Evolutionary conservation across 2,888 invertebrate genomes (phyloP).

Genomic region (Parochlus steinenii): DNA sequence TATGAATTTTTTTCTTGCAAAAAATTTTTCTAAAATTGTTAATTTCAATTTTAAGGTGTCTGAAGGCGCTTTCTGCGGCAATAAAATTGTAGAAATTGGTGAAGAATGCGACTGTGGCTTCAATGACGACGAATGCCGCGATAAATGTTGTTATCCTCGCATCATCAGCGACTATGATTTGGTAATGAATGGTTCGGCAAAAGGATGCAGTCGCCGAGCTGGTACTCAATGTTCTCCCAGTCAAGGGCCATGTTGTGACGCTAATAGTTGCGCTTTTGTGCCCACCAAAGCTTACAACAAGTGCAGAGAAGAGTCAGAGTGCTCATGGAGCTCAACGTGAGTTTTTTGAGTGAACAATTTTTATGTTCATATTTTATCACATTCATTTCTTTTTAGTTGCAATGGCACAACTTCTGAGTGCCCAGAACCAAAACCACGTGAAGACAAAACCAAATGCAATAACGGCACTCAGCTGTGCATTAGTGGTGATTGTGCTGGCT

Average conservation of each 20-base stretch:
- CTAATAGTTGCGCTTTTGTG: slow-evolving; percentile 62
- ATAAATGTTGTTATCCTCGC: slow-evolving; percentile 87
- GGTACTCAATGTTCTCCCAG: slow-evolving; percentile 76
- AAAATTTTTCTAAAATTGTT: no score
- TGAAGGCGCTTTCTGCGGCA: slow-evolving; percentile 94
- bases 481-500: slow-evolving; percentile 82
- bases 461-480: slow-evolving; percentile 79
- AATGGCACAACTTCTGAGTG: slow-evolving; percentile 75
- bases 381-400: no score
- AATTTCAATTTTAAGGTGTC: no score
- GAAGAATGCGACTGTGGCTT: slow-evolving; percentile 98
- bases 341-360: no score
- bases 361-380: no score
- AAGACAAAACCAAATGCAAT: slow-evolving; percentile 89
- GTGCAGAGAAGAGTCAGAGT: slow-evolving; percentile 75
- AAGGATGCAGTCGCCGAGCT: slow-evolving; percentile 61
- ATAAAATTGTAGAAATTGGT: slow-evolving; percentile 93
- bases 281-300: slow-evolving; percentile 43
- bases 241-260: slow-evolving; percentile 91
- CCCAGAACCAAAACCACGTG: slow-evolving; percentile 63
- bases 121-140: slow-evolving; percentile 77
- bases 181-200: slow-evolving; percentile 49
- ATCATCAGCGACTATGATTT: slow-evolving; percentile 52
- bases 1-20: no score
- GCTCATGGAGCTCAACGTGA: slow-evolving; percentile 69